phyloP scores from a whole-genome alignment of 2,113 vertebrate species.

The Danionella cerebrum region DNA sequence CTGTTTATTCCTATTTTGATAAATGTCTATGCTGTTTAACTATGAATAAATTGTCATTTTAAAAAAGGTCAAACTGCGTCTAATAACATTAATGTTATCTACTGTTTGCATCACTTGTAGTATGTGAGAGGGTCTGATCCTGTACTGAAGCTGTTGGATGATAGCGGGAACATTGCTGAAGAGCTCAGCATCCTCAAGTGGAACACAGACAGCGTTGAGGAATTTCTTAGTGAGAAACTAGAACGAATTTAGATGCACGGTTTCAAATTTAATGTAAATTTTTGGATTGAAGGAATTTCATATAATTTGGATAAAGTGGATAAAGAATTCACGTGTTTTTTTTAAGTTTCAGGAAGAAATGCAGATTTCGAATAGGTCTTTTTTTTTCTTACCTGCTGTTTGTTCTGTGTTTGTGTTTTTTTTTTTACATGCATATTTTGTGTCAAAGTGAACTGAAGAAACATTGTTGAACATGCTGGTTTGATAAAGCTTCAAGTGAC shows the following conservation, averaged over 20 bases:
- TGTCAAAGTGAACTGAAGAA: constrained; percentile 13
- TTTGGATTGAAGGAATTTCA: too few relatives aligned
- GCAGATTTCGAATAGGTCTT: too few relatives aligned
- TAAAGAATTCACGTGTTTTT: too few relatives aligned
- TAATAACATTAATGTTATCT: too few relatives aligned
- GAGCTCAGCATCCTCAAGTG: constrained; percentile 98
- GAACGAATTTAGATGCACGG: constrained; percentile 71
- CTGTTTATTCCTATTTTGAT: too few relatives aligned
- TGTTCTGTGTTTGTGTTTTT: background rate
- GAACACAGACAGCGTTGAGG: constrained; percentile 98
- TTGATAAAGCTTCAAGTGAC: constrained; percentile 22
- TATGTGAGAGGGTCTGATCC: constrained; percentile 97
- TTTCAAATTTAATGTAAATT: background rate
- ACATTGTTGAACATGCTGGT: constrained; percentile 10
- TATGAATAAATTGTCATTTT: too few relatives aligned
- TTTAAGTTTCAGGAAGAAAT: too few relatives aligned
- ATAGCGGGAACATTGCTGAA: constrained; percentile 95
- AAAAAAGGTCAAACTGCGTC: too few relatives aligned
- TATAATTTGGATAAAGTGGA: too few relatives aligned
- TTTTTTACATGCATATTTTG: background rate
- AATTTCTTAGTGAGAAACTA: constrained; percentile 94
- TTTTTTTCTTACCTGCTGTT: too few relatives aligned
- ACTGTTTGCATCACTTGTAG: constrained; percentile 50
- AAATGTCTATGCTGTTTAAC: too few relatives aligned
- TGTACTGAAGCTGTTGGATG: constrained; percentile 96